phyloP scores from a whole-genome alignment of 2,797 vertebrate species.

The Myotis findleyi region DNA sequence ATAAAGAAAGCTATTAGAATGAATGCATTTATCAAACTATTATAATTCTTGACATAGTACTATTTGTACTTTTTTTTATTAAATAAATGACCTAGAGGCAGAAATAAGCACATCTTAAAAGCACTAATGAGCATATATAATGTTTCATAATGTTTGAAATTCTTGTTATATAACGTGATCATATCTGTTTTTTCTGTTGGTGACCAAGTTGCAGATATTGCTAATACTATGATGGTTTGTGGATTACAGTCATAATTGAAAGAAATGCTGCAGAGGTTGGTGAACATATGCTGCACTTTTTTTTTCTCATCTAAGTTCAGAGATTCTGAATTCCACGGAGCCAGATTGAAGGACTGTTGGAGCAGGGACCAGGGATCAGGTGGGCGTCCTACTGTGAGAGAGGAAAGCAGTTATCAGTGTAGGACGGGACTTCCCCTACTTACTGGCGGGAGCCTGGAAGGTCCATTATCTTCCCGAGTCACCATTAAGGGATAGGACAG shows the following conservation, averaged over 20 bases:
- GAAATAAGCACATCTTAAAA: not conserved
- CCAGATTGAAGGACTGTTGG: not conserved
- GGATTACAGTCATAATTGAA: not conserved
- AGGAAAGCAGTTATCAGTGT: not conserved
- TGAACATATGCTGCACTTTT: no score
- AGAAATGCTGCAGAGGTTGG: not conserved
- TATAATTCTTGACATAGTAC: not conserved
- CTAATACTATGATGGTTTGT: not conserved
- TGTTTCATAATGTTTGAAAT: not conserved
- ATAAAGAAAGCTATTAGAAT: not conserved
- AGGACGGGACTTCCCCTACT: not conserved
- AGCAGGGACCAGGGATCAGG: not conserved
- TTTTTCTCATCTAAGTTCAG: not conserved
- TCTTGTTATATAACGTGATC: no score
- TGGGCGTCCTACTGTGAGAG: rapidly evolving
- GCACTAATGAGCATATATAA: not conserved
- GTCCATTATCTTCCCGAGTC: no score
- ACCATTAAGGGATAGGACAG: not conserved
- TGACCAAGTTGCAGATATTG: not conserved
- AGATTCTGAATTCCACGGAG: no score
- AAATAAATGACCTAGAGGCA: not conserved
- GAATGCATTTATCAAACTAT: not conserved
- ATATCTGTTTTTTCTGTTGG: not conserved
- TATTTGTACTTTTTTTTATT: not conserved
- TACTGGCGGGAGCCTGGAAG: not conserved